Conservation (phyloP, 1,140 invertebrate species). For the Brachionus koreanus region DNA sequence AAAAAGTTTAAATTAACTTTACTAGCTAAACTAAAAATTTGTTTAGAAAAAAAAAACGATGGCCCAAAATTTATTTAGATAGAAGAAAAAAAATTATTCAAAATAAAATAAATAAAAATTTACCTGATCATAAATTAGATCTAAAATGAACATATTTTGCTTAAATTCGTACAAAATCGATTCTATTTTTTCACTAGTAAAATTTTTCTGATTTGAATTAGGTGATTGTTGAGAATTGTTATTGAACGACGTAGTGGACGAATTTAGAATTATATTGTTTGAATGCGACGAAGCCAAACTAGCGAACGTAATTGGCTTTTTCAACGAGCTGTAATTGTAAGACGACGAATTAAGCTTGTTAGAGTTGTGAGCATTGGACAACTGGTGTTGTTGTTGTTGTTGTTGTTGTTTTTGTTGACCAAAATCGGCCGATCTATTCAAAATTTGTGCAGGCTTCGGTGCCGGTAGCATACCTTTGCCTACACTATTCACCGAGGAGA, state of each 20-base stretch:
- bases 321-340: background rate
- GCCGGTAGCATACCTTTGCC: background rate
- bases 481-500: background rate
- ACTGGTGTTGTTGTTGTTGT: background rate
- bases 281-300: slow-evolving; percentile 11
- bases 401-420: background rate
- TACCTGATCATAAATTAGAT: slow-evolving; percentile 39
- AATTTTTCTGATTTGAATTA: background rate
- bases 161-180: slow-evolving; percentile 42
- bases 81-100: too few relatives aligned
- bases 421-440: background rate
- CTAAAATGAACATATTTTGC: slow-evolving; percentile 40
- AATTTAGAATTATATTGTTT: background rate
- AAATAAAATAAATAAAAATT: background rate
- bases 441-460: background rate
- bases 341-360: background rate
- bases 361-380: background rate
- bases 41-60: too few relatives aligned
- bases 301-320: slow-evolving; percentile 39
- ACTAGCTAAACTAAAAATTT: too few relatives aligned
- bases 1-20: too few relatives aligned
- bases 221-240: background rate
- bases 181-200: slow-evolving; percentile 10
- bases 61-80: too few relatives aligned
- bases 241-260: background rate